Conservation (phyloP, 2,888 invertebrate genomes). For the Eupithecia exiguata region DNA sequence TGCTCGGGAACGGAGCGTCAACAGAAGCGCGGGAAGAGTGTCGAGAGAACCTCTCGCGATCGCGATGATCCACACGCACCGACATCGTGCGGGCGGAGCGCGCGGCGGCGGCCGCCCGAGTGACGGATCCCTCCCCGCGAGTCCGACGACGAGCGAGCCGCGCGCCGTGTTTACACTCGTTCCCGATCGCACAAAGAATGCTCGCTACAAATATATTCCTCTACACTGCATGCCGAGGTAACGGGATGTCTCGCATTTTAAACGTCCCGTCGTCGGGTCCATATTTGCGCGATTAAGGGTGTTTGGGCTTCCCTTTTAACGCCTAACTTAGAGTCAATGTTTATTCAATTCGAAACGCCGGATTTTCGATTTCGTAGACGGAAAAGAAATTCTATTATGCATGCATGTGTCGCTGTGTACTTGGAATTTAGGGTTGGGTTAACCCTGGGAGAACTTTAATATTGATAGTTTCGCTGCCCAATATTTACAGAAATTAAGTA, state of each 20-base stretch:
- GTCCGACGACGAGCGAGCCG: slow-evolving; percentile 51
- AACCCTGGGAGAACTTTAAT: slow-evolving; percentile 21
- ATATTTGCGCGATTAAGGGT: slow-evolving; percentile 71
- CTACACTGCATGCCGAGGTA: slow-evolving; percentile 62
- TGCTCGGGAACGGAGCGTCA: slow-evolving; percentile 74
- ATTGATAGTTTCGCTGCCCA: slow-evolving; percentile 23
- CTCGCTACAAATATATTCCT: slow-evolving; percentile 72
- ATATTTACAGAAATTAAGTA: slow-evolving; percentile 26
- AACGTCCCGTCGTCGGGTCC: slow-evolving; percentile 58
- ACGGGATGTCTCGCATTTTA: slow-evolving; percentile 60
- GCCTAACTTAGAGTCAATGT: slow-evolving; percentile 60
- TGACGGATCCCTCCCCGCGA: slow-evolving; percentile 65
- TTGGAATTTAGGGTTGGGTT: slow-evolving; percentile 13
- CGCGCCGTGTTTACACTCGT: slow-evolving; percentile 77
- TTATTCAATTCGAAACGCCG: slow-evolving; percentile 53
- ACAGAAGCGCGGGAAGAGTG: slow-evolving; percentile 82
- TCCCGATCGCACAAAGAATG: slow-evolving; percentile 73
- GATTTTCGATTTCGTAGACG: slow-evolving; percentile 41
- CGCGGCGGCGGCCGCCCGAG: slow-evolving; percentile 80
- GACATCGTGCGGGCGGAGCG: slow-evolving; percentile 81
- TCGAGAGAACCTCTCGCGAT: slow-evolving; percentile 78
- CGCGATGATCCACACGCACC: slow-evolving; percentile 78
- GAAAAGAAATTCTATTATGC: slow-evolving; percentile 38
- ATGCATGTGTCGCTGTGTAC: slow-evolving; percentile 32
- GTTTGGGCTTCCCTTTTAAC: slow-evolving; percentile 65